Conservation (phyloP, 2,888 invertebrate species). For the Sphinx pinastri region DNA sequence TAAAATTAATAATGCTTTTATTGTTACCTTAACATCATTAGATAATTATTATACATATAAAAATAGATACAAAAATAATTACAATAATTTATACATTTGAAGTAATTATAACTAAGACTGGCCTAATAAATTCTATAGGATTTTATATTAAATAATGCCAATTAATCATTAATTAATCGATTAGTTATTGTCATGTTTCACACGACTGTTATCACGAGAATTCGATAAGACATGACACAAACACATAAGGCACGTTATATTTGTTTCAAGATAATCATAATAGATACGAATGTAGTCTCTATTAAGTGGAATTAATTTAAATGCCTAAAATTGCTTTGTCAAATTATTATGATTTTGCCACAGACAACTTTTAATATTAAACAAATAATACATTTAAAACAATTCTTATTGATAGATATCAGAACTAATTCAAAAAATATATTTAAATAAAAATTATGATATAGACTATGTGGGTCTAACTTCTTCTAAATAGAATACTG, state of each 20-base stretch:
- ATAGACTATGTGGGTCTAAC: too few species aligned
- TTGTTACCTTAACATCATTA: slow-evolving; percentile 27
- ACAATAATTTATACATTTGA: slow-evolving; percentile 40
- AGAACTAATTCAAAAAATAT: too few species aligned
- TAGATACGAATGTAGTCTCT: slow-evolving; percentile 9
- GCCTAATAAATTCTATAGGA: slow-evolving; percentile 24
- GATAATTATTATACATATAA: slow-evolving; percentile 1
- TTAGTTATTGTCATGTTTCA: slow-evolving; percentile 52
- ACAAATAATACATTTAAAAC: not conserved
- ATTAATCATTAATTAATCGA: slow-evolving; percentile 19
- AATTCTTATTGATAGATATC: not conserved
- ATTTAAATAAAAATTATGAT: too few species aligned
- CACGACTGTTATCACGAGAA: slow-evolving; percentile 43
- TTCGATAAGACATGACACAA: slow-evolving; percentile 41
- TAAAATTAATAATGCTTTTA: slow-evolving; percentile 43
- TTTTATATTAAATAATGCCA: slow-evolving; percentile 4
- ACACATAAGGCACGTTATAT: slow-evolving; percentile 50
- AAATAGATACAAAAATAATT: slow-evolving; percentile 33
- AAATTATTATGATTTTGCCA: not conserved
- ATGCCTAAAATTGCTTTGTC: not conserved
- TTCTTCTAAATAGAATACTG: too few species aligned
- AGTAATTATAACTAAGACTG: slow-evolving; percentile 28
- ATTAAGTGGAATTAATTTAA: slow-evolving; percentile 8
- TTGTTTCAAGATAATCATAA: slow-evolving; percentile 18
- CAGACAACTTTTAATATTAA: too few species aligned